phyloP scores from a whole-genome alignment of 2,888 invertebrate genomes.

The Phoronis australis region DNA sequence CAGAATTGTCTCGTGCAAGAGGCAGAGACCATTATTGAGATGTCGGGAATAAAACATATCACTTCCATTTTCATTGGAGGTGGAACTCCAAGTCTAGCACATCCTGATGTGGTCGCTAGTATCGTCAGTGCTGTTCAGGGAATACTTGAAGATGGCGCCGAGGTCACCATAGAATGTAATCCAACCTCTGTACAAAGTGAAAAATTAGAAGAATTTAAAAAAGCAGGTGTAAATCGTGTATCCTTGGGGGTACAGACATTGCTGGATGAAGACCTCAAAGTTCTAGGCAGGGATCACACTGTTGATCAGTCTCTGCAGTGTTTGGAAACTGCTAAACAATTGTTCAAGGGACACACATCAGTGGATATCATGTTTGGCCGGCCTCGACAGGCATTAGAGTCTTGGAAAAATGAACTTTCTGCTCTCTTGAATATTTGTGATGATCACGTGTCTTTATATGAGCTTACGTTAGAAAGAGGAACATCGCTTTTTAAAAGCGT shows the following conservation, averaged over 20 bases:
- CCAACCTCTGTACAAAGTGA: too few relatives aligned
- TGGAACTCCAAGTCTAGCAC: conserved; percentile 44
- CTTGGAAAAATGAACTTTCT: conserved; percentile 39
- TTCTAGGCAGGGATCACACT: conserved; percentile 38
- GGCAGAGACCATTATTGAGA: conserved; percentile 21
- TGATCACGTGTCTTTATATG: conserved; percentile 42
- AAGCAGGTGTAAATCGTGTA: conserved; percentile 37
- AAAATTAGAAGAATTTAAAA: conserved; percentile 33
- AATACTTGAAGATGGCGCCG: conserved; percentile 19
- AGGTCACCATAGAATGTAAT: conserved; percentile 44
- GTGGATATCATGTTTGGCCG: conserved; percentile 50
- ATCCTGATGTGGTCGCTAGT: conserved; percentile 24
- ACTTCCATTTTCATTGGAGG: conserved; percentile 45
- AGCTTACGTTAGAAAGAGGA: conserved; percentile 43
- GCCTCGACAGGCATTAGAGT: conserved; percentile 35
- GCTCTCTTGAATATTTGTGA: conserved; percentile 27
- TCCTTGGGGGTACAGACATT: conserved; percentile 43
- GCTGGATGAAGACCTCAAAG: conserved; percentile 21
- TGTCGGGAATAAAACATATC: conserved; percentile 23
- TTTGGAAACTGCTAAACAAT: conserved; percentile 25
- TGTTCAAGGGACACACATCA: conserved; percentile 39
- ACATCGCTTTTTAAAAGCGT: conserved; percentile 37
- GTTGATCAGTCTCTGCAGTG: conserved; percentile 33
- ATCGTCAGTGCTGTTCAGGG: conserved; percentile 20
- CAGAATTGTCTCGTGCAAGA: conserved; percentile 28